Evolutionary conservation across 1,140 invertebrate genomes (phyloP).

Genomic region (Lepidurus arcticus): DNA sequence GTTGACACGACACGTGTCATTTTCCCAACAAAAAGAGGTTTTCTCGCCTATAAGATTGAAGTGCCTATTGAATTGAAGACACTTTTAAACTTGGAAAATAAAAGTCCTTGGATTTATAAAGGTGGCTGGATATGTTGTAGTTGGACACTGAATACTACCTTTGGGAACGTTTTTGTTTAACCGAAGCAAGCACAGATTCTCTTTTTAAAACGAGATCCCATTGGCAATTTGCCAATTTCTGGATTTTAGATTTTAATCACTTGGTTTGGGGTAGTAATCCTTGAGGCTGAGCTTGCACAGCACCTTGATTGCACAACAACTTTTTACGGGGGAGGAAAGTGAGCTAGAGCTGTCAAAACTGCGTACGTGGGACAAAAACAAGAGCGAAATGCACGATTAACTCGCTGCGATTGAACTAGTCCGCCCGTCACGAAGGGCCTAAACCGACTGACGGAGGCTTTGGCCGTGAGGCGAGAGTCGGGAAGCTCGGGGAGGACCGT

Average conservation of each 20-base stretch:
- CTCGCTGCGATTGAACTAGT: background rate
- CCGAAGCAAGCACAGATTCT: background rate
- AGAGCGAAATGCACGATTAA: background rate
- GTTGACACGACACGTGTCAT: background rate
- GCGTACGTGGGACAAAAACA: background rate
- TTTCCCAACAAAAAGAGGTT: too few species aligned
- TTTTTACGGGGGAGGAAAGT: background rate
- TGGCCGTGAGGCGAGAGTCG: background rate
- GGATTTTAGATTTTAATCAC: background rate
- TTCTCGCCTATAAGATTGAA: too few species aligned
- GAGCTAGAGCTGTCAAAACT: background rate
- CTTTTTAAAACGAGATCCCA: background rate
- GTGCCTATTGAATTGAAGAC: too few species aligned
- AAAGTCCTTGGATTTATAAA: too few species aligned
- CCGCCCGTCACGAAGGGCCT: conserved; percentile 16
- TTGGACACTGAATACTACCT: background rate
- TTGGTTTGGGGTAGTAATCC: background rate
- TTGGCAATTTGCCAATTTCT: background rate
- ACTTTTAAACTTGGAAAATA: too few species aligned
- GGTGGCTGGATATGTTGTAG: background rate
- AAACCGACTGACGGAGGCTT: background rate
- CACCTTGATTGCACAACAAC: conserved; percentile 13
- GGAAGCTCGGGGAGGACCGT: background rate
- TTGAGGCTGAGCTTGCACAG: conserved; percentile 4
- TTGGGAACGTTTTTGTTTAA: background rate